These are phyloP conservation scores for Phacellophora camtschatica DNA, from an alignment of 30 jellyfish, hydroid and myxozoan genomes.

Conservation along the genomic window DNA sequence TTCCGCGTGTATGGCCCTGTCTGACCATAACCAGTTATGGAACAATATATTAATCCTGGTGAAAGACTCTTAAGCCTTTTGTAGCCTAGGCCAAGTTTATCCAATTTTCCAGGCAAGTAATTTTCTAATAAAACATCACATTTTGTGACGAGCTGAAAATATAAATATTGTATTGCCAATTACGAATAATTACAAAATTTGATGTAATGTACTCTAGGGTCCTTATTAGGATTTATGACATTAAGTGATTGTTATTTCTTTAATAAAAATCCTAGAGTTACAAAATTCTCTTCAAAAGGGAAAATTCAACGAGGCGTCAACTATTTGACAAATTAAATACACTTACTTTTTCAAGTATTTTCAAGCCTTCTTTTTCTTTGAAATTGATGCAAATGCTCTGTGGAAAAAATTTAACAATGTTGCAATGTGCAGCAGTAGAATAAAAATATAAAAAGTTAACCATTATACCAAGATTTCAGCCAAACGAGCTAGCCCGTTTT, in stretches of 20 bases:
- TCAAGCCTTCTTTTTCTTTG: slow-evolving; percentile 38
- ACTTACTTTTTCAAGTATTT: slow-evolving; percentile 30
- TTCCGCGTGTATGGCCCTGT: slow-evolving; percentile 17
- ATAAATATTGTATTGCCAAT: too few relatives aligned
- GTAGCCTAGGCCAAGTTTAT: slow-evolving; percentile 10
- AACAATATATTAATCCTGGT: slow-evolving; percentile 43
- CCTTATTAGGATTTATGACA: too few relatives aligned
- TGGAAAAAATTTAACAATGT: too few relatives aligned
- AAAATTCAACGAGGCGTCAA: not conserved
- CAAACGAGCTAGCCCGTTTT: too few relatives aligned
- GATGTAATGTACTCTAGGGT: not conserved
- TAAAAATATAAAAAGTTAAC: too few relatives aligned
- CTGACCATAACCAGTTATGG: slow-evolving; percentile 41
- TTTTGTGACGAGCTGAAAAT: slow-evolving; percentile 21
- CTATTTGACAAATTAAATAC: not conserved
- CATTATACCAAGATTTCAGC: too few relatives aligned
- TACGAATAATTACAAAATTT: not conserved
- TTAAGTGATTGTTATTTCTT: too few relatives aligned
- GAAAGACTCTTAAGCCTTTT: not conserved
- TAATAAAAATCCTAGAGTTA: not conserved
- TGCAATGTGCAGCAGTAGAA: too few relatives aligned
- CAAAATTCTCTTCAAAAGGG: not conserved
- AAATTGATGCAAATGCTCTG: slow-evolving; percentile 54
- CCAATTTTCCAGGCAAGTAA: slow-evolving; percentile 47
- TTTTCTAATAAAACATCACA: slow-evolving; percentile 48